Base-by-base conservation (phyloP, 1,140 invertebrate genomes). In the Diprion similis region DNA sequence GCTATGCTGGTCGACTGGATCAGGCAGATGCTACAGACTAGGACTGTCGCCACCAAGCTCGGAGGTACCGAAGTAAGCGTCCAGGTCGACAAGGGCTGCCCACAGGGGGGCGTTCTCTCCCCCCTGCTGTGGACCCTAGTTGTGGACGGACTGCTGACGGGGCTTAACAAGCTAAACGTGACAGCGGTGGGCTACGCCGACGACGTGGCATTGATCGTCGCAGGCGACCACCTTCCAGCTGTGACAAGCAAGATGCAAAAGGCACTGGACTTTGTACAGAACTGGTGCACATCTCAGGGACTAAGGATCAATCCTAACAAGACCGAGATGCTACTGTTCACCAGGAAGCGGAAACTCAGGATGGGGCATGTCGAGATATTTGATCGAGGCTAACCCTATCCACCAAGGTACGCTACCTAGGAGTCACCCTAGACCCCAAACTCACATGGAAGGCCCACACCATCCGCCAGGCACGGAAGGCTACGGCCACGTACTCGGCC, bases 1-100 rank as follows among this genome's bases (percentile, higher is more conserved):
- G 71, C 59, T 2, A 65, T 51, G 9, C n/a, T 65, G n/a, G 46
- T 71, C 51, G 18, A 71, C 24, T 71, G 71, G 48, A 71, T 71
- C n/a, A 51, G 46, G 51, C 46, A 24, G 19, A 71, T 71, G 71
- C 59, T 65, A 8, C 48, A 65, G 3, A 71, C 71, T 1, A 37
- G 71, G 17, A 45, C 3, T 7, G 47, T 72, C 71, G 65, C 71
- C 10, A 19, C 71, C 8, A 51, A 51, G 0, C 71, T 65, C 19
- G 18, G 59, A 6, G 71, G 71, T 11, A 17, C 59, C 15, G 15
- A 17, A 4, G 59, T 66, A 51, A 66, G 71, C 10, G 51, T 46
- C 9, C 71, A 8, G 0, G 71, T 66, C 7, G 19, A 7, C 10
- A 13, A 51, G 17, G 17, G 51, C 6, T 72, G 51, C 47, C 71